These are phyloP conservation scores for Misgurnus mizolepis DNA, from an alignment of 2,113 vertebrate genomes.

Conservation along the genomic window DNA sequence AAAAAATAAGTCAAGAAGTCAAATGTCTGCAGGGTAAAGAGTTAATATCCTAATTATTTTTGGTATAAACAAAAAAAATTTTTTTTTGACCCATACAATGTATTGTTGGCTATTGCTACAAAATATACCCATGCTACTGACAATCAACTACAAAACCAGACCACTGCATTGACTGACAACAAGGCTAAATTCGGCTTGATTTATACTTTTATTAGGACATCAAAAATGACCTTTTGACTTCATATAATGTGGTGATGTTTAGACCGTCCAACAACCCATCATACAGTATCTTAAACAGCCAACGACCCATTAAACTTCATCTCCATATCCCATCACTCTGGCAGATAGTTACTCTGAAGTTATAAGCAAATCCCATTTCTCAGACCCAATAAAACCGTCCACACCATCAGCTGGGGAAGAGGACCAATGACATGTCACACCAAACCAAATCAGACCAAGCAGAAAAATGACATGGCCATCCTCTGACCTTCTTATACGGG, in stretches of 20 bases:
- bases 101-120: too few species aligned
- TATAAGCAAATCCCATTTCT: constrained; percentile 29
- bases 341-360: constrained; percentile 15
- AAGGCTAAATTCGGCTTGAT: background rate
- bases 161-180: background rate
- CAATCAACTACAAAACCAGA: background rate
- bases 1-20: too few species aligned
- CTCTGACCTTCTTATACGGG: background rate
- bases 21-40: too few species aligned
- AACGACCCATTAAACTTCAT: constrained; percentile 20
- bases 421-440: constrained; percentile 35
- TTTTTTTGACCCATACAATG: too few species aligned
- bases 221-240: background rate
- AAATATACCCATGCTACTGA: too few species aligned
- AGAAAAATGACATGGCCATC: constrained; percentile 25
- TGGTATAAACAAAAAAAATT: too few species aligned
- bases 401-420: constrained; percentile 11
- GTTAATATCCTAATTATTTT: too few species aligned
- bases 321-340: constrained; percentile 19
- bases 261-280: background rate
- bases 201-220: background rate
- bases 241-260: constrained; percentile 7
- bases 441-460: constrained; percentile 37
- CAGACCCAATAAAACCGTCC: constrained; percentile 21
- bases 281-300: background rate